These are phyloP conservation scores for Chascanopsetta lugubris DNA, from an alignment of 2,113 vertebrate genomes.

Conservation along the genomic window DNA sequence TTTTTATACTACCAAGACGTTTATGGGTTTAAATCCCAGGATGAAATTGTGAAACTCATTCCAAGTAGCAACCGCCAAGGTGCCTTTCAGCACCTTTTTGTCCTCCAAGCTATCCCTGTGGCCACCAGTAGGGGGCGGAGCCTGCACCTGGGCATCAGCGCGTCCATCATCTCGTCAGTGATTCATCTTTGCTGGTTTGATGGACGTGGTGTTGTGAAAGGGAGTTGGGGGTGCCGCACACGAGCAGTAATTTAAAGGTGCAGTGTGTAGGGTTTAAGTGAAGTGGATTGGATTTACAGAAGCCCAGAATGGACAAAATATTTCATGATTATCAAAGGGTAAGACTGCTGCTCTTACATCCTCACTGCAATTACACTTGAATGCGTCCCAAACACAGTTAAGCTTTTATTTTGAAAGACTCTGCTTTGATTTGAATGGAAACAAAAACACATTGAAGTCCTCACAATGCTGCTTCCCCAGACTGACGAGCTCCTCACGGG, in stretches of 20 bases:
- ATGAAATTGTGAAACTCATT: not conserved
- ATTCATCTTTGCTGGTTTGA: no score
- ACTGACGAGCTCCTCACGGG: conserved; percentile 11
- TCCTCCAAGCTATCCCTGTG: conserved; percentile 7
- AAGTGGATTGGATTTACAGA: no score
- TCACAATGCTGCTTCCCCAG: conserved; percentile 24
- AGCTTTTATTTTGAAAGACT: not conserved
- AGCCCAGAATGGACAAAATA: no score
- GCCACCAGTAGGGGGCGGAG: conserved; percentile 16
- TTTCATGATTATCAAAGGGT: no score
- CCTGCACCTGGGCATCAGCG: conserved; percentile 8
- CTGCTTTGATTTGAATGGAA: not conserved
- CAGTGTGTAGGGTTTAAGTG: no score
- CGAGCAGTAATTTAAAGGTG: not conserved
- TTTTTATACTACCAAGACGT: conserved; percentile 4
- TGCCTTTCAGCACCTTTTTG: conserved; percentile 58
- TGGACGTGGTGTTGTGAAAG: no score
- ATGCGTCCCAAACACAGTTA: not conserved
- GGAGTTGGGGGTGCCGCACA: not conserved
- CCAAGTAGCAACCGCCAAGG: conserved; percentile 52
- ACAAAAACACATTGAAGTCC: not conserved
- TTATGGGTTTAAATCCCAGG: conserved; percentile 4
- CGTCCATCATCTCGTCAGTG: not conserved
- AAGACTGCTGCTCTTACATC: no score
- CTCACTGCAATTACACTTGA: no score